Conservation (phyloP, 1,140 invertebrate species). For the Plutomurus gul region DNA sequence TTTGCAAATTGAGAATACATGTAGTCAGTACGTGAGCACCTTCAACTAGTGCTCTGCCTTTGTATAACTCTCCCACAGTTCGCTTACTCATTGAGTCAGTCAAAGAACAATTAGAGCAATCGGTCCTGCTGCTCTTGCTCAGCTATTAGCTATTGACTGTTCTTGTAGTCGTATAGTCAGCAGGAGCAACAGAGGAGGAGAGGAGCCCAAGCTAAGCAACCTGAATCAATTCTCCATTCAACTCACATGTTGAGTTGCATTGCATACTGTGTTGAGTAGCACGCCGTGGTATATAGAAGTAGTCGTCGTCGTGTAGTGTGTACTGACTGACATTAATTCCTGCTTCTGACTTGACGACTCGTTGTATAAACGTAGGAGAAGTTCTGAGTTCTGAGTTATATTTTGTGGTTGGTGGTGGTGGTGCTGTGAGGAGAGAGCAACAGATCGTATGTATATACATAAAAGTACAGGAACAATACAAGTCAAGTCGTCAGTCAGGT, state of each 20-base stretch:
- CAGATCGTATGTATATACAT: no score
- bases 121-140: background rate
- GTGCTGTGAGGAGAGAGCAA: no score
- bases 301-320: no score
- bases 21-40: no score
- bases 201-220: no score
- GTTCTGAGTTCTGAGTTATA: background rate
- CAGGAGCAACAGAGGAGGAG: background rate
- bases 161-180: no score
- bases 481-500: no score
- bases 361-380: conserved; percentile 3
- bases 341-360: conserved; percentile 23
- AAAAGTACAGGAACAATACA: no score
- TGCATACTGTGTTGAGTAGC: background rate
- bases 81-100: background rate
- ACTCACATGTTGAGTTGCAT: background rate
- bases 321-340: conserved; percentile 16
- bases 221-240: background rate
- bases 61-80: no score
- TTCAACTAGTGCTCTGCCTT: no score
- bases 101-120: background rate
- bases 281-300: background rate
- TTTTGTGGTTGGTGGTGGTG: background rate
- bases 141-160: background rate
- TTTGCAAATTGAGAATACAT: background rate